These are phyloP conservation scores for Carettochelys insculpta DNA, from an alignment of 2,113 vertebrate genomes.

Conservation along the genomic window DNA sequence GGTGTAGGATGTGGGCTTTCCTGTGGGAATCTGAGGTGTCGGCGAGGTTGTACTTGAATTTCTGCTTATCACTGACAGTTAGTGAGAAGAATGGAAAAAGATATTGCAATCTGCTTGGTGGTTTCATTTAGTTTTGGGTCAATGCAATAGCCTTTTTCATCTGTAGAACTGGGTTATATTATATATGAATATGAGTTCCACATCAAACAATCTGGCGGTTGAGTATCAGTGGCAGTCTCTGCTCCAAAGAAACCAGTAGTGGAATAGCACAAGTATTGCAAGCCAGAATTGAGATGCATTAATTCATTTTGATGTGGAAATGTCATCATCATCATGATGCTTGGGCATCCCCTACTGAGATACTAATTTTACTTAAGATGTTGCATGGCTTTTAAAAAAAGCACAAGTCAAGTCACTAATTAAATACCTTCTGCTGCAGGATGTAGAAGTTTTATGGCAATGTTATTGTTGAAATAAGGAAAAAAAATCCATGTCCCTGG, in stretches of 20 bases:
- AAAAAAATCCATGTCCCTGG: not conserved
- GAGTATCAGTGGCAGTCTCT: not conserved
- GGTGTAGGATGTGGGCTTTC: not conserved
- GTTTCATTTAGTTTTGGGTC: not conserved
- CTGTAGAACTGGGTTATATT: not conserved
- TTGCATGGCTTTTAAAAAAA: not conserved
- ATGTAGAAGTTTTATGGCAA: not conserved
- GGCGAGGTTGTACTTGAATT: not conserved
- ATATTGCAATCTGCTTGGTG: not conserved
- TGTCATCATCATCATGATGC: not conserved
- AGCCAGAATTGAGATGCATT: not conserved
- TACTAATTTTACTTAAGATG: not conserved
- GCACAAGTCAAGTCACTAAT: constrained; percentile 21
- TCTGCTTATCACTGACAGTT: not conserved
- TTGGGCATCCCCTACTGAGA: not conserved
- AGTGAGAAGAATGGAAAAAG: not conserved
- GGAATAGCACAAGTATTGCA: not conserved
- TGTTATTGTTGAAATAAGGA: not conserved
- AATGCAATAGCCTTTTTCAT: fast-evolving
- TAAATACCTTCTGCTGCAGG: constrained; percentile 38
- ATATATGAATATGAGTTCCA: not conserved
- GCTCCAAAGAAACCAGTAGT: not conserved
- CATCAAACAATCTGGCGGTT: not conserved
- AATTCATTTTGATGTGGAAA: not conserved
- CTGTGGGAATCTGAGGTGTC: not conserved